Evolutionary conservation across 2,797 vertebrate genomes (phyloP).

Genomic region (Acanthopagrus latus): DNA sequence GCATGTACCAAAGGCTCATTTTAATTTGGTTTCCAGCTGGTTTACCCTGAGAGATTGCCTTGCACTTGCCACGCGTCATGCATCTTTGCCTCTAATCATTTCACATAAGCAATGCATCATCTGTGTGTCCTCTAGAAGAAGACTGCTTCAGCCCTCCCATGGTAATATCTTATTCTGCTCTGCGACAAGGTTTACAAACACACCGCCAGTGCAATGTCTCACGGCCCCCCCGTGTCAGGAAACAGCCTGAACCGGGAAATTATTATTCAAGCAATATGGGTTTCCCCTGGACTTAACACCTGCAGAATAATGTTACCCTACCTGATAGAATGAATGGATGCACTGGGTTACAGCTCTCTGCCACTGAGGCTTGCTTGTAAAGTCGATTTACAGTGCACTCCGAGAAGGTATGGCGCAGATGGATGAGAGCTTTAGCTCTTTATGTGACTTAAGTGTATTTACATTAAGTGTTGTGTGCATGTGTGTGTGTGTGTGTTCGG

Average conservation of each 20-base stretch:
- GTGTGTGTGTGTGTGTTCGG: background rate
- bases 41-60: constrained; percentile 78
- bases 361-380: constrained; percentile 7
- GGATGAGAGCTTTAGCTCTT: constrained; percentile 7
- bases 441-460: constrained; percentile 4
- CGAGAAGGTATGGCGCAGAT: constrained; percentile 2
- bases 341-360: constrained; percentile 32
- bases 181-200: constrained; percentile 74
- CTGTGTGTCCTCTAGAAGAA: constrained; percentile 73
- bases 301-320: constrained; percentile 53
- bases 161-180: constrained; percentile 77
- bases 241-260: constrained; percentile 54
- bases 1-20: constrained; percentile 65
- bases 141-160: constrained; percentile 54
- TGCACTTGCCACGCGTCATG: constrained; percentile 69
- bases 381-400: constrained; percentile 35
- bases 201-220: constrained; percentile 56
- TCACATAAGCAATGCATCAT: constrained; percentile 80
- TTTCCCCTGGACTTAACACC: constrained; percentile 48
- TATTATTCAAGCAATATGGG: constrained; percentile 60
- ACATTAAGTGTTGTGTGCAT: background rate
- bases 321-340: constrained; percentile 52
- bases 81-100: constrained; percentile 81
- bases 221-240: constrained; percentile 30
- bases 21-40: constrained; percentile 81